Evolutionary conservation across 2,888 invertebrate species (phyloP).

Genomic region (Monochamus alternatus): DNA sequence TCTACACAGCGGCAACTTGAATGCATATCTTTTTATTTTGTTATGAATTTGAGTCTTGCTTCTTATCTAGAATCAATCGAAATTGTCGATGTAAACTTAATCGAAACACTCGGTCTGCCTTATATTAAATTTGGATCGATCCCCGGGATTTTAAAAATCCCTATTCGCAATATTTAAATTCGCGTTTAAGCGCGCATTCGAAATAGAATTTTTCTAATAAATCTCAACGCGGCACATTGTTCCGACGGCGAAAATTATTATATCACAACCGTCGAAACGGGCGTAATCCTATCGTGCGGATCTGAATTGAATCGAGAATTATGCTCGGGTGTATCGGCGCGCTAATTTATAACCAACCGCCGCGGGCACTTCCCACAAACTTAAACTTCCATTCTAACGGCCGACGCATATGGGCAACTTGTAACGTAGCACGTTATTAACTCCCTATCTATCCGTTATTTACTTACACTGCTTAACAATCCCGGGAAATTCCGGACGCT

Average conservation of each 20-base stretch:
- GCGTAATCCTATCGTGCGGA: not conserved
- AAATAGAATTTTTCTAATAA: not conserved
- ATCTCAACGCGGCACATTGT: not conserved
- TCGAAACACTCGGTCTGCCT: not conserved
- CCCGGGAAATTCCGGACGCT: not conserved
- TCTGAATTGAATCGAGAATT: conserved; percentile 1
- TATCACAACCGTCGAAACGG: not conserved
- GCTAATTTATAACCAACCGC: not conserved
- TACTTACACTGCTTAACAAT: not conserved
- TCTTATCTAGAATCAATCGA: too few species aligned
- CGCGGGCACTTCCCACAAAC: not conserved
- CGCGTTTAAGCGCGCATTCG: not conserved
- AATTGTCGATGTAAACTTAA: too few species aligned
- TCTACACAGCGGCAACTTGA: too few species aligned
- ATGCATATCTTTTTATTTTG: too few species aligned
- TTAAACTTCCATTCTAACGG: not conserved
- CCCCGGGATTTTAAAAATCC: not conserved
- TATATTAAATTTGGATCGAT: not conserved
- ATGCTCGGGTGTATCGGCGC: conserved; percentile 1
- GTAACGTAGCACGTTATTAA: not conserved
- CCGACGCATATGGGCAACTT: not conserved
- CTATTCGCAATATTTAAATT: not conserved
- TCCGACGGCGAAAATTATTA: not conserved
- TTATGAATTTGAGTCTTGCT: too few species aligned
- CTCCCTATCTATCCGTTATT: not conserved